A percentile compares a stretch with the other conserved stretches of the same genome.
phyloP scores from a whole-genome alignment of 2,113 vertebrate genomes.

The Pelobates fuscus region DNA sequence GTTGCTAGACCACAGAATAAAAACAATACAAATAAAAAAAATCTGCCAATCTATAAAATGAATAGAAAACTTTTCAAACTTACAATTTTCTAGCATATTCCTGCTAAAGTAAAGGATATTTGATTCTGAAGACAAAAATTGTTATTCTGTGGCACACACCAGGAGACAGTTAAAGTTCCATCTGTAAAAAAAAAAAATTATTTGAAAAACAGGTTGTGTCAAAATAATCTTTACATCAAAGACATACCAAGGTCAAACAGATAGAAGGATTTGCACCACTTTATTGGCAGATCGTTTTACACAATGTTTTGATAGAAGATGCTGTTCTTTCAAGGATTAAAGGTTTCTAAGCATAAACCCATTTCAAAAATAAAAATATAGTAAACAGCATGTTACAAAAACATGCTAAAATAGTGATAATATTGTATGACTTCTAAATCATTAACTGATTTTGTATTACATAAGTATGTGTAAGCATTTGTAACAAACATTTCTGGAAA shows the following conservation, averaged over 20 bases:
- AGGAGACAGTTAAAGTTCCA: neutral
- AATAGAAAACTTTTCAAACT: neutral
- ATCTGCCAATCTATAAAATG: neutral
- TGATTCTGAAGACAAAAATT: neutral
- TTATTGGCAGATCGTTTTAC: neutral
- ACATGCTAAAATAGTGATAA: too few species aligned
- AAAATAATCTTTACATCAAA: neutral
- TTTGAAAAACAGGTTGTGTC: neutral
- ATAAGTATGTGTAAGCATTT: too few species aligned
- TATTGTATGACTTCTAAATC: too few species aligned
- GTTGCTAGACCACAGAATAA: slow-evolving; percentile 6
- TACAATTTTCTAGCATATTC: neutral
- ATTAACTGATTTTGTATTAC: too few species aligned
- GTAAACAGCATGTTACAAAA: too few species aligned
- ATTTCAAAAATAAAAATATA: too few species aligned
- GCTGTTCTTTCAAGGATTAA: neutral
- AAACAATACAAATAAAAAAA: neutral
- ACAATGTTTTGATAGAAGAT: neutral
- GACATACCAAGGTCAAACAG: neutral
- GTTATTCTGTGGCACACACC: neutral
- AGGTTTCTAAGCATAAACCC: too few species aligned
- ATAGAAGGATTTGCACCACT: neutral
- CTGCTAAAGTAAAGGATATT: neutral
- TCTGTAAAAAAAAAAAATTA: neutral
- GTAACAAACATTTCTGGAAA: too few species aligned